A percentile compares a stretch with the other conserved stretches of the same genome.
Evolutionary conservation across 2,113 vertebrate genomes (phyloP).

Genomic region (Anseranas semipalmata): DNA sequence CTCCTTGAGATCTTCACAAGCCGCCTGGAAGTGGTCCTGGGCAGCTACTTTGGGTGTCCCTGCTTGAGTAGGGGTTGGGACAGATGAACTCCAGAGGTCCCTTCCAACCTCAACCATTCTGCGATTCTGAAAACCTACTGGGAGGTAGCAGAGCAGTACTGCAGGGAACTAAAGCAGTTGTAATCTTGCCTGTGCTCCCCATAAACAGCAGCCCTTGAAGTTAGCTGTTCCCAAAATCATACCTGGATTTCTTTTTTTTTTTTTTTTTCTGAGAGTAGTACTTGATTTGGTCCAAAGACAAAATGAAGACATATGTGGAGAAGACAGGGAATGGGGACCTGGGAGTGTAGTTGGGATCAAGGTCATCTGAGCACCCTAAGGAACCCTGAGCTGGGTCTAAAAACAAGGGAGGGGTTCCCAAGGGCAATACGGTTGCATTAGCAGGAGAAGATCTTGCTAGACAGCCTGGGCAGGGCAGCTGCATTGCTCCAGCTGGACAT

Average conservation of each 20-base stretch:
- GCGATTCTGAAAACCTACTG: background rate
- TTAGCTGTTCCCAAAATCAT: background rate
- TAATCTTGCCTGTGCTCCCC: background rate
- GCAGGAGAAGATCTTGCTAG: background rate
- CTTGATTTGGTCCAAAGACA: background rate
- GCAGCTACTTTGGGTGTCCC: background rate
- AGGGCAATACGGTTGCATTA: background rate
- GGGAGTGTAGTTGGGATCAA: background rate
- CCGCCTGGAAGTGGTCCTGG: fast-evolving
- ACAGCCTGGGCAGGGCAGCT: background rate
- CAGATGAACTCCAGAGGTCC: background rate
- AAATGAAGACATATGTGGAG: fast-evolving
- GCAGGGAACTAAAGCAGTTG: background rate
- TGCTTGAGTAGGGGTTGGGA: background rate
- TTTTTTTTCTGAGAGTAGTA: background rate
- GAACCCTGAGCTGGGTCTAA: background rate
- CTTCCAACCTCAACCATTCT: background rate
- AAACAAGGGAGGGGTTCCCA: background rate
- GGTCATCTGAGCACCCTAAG: background rate
- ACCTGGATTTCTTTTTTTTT: background rate
- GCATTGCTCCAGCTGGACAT: background rate
- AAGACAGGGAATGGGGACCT: background rate
- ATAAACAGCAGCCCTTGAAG: background rate
- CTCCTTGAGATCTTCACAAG: background rate
- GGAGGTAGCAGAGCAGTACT: background rate